Evolutionary conservation across 2,797 vertebrate species (phyloP).

Genomic region (Crenuchus spilurus): DNA sequence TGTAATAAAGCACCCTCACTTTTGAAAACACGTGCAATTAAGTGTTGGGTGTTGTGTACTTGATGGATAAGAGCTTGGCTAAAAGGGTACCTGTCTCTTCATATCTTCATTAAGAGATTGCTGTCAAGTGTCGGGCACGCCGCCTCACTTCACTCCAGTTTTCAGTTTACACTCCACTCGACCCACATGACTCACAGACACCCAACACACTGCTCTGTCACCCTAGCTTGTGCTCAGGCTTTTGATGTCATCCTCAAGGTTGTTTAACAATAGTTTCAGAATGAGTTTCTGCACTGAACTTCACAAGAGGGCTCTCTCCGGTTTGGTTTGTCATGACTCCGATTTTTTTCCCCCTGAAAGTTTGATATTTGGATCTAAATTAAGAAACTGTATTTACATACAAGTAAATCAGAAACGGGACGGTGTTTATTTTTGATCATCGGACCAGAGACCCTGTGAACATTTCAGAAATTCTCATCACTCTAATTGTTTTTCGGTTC

Average conservation of each 20-base stretch:
- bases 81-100: conserved; percentile 1
- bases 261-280: conserved; percentile 54
- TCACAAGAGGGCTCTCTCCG: neutral
- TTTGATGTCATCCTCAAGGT: conserved; percentile 49
- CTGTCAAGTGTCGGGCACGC: conserved; percentile 10
- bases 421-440: too few relatives aligned
- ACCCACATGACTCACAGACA: conserved; percentile 24
- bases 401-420: too few relatives aligned
- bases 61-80: conserved; percentile 20
- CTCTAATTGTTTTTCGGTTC: conserved; percentile 22
- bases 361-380: too few relatives aligned
- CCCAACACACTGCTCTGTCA: conserved; percentile 6
- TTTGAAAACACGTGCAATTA: neutral
- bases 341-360: too few relatives aligned
- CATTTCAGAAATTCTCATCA: conserved; percentile 54
- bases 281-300: conserved; percentile 75
- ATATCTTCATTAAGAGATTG: conserved; percentile 19
- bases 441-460: neutral
- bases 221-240: conserved; percentile 41
- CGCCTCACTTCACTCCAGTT: conserved; percentile 10
- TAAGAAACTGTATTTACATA: too few relatives aligned
- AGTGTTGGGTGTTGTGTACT: conserved; percentile 14
- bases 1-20: conserved; percentile 8
- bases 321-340: neutral
- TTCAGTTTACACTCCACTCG: conserved; percentile 11